phyloP scores from a whole-genome alignment of 2,113 vertebrate species.

The Columbina picui region DNA sequence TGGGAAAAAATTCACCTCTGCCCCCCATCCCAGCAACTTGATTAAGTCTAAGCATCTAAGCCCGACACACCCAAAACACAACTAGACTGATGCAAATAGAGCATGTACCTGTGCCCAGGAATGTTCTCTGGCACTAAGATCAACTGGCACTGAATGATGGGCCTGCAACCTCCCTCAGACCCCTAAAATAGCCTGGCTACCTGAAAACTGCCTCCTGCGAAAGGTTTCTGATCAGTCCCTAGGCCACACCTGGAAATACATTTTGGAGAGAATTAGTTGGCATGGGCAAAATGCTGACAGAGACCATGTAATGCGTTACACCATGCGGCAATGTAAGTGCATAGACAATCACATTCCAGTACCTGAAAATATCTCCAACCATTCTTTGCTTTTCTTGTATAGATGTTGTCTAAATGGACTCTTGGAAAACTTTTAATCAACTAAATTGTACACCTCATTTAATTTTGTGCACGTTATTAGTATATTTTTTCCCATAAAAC shows the following conservation, averaged over 20 bases:
- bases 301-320: neutral
- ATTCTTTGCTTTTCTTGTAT: neutral
- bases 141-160: neutral
- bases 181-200: neutral
- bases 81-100: constrained; percentile 9
- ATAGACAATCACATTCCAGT: neutral
- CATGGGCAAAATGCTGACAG: neutral
- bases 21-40: neutral
- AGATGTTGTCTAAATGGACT: neutral
- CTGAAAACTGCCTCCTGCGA: neutral
- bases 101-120: neutral
- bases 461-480: neutral
- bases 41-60: constrained; percentile 12
- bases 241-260: neutral
- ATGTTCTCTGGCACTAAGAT: constrained; percentile 26
- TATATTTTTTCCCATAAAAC: neutral
- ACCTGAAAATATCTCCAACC: neutral
- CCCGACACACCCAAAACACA: constrained; percentile 31
- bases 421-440: neutral
- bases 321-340: neutral
- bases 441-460: neutral
- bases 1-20: neutral
- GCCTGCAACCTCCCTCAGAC: neutral
- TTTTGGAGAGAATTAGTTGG: neutral
- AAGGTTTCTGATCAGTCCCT: neutral